Evolutionary conservation across 1,140 invertebrate species (phyloP).

Genomic region (Lasioglossum baleicum): DNA sequence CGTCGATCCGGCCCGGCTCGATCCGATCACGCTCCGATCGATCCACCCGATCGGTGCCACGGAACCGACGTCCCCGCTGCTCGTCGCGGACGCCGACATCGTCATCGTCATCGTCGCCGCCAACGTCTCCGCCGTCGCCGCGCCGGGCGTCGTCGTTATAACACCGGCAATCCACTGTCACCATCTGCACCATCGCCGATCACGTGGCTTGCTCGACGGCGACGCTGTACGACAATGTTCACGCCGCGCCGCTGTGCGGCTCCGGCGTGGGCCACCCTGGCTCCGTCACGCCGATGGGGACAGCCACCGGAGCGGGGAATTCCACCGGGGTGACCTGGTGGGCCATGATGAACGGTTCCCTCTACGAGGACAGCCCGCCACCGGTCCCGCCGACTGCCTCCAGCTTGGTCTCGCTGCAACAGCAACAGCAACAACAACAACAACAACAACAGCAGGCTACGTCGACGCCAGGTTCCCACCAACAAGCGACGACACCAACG

Average conservation of each 20-base stretch:
- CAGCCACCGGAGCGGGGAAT: conserved; percentile 88
- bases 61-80: neutral
- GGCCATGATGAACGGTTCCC: conserved; percentile 89
- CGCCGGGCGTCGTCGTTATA: conserved; percentile 57
- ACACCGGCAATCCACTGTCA: conserved; percentile 76
- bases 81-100: conserved; percentile 16
- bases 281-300: conserved; percentile 84
- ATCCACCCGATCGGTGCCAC: neutral
- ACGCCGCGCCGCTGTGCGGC: conserved; percentile 84
- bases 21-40: neutral
- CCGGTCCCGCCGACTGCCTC: conserved; percentile 80
- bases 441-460: conserved; percentile 75
- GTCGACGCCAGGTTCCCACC: conserved; percentile 76
- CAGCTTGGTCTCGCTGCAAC: conserved; percentile 78
- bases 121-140: conserved; percentile 28
- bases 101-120: conserved; percentile 1
- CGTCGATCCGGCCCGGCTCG: no score
- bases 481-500: conserved; percentile 78
- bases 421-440: conserved; percentile 76
- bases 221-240: conserved; percentile 89
- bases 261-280: conserved; percentile 85
- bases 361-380: conserved; percentile 88
- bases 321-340: conserved; percentile 89
- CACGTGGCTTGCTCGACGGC: conserved; percentile 89
- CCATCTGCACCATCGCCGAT: conserved; percentile 87